These are phyloP conservation scores for Halcyon senegalensis DNA, from an alignment of 2,113 vertebrate species.

Conservation along the genomic window DNA sequence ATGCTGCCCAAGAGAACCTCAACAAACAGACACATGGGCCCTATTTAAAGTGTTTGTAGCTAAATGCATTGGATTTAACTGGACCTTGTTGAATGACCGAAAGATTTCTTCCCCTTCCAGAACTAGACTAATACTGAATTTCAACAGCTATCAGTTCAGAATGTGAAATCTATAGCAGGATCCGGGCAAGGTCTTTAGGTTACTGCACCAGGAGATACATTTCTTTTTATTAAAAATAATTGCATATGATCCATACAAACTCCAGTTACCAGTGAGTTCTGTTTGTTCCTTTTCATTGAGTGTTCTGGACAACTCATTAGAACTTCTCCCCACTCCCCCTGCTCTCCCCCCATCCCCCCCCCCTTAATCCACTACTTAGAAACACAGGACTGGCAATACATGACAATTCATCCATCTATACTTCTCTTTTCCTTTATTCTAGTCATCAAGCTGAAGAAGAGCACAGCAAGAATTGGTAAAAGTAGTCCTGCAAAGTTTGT, in stretches of 20 bases:
- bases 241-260: background rate
- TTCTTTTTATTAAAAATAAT: background rate
- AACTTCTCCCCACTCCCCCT: rapidly evolving
- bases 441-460: background rate
- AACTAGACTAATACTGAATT: background rate
- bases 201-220: background rate
- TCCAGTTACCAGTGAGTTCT: background rate
- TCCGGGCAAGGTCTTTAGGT: background rate
- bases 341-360: too few relatives aligned
- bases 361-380: background rate
- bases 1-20: background rate
- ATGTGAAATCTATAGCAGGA: background rate
- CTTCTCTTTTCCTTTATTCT: background rate
- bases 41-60: background rate
- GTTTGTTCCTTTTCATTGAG: background rate
- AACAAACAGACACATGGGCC: background rate
- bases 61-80: background rate
- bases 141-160: background rate
- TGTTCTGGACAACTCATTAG: background rate
- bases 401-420: background rate
- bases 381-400: background rate
- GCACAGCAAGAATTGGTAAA: background rate
- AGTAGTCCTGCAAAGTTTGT: background rate
- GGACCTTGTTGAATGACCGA: background rate
- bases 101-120: background rate